phyloP scores from a whole-genome alignment of 53 echinoderm and acorn worm genomes.

The Antedon mediterranea region DNA sequence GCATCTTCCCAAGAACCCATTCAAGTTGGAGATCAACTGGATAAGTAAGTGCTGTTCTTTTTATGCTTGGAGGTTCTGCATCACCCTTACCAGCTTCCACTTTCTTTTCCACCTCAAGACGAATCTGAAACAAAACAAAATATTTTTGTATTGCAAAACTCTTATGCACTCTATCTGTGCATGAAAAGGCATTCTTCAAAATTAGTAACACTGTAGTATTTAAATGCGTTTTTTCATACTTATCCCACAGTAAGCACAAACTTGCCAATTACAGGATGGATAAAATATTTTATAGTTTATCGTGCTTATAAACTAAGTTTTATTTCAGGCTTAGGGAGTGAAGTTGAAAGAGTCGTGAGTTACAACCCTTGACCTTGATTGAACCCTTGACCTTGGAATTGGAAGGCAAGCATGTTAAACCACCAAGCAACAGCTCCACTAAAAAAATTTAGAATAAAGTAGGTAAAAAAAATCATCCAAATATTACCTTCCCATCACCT shows the following conservation, averaged over 20 bases:
- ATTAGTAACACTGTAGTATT: background rate
- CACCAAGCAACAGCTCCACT: too few relatives aligned
- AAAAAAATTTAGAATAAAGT: background rate
- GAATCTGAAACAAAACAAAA: constrained; percentile 37
- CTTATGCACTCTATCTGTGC: background rate
- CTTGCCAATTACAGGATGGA: too few relatives aligned
- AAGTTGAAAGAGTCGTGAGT: too few relatives aligned
- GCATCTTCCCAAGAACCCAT: constrained; percentile 88
- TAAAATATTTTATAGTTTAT: too few relatives aligned
- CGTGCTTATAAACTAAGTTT: too few relatives aligned
- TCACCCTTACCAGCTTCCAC: constrained; percentile 11
- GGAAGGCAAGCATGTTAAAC: too few relatives aligned
- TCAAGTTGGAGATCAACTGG: constrained; percentile 84
- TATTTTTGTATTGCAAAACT: background rate
- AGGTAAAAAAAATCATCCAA: too few relatives aligned
- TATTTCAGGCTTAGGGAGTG: too few relatives aligned
- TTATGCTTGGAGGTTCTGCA: constrained; percentile 40
- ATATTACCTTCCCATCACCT: constrained; percentile 93
- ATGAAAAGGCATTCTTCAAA: background rate
- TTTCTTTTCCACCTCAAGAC: constrained; percentile 49
- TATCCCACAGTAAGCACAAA: too few relatives aligned
- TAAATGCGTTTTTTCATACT: too few relatives aligned
- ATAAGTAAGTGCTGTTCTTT: constrained; percentile 36
- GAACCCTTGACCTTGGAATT: too few relatives aligned
- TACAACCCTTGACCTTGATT: too few relatives aligned